Evolutionary conservation across 2,113 vertebrate genomes (phyloP).

Genomic region (Colossoma macropomum): DNA sequence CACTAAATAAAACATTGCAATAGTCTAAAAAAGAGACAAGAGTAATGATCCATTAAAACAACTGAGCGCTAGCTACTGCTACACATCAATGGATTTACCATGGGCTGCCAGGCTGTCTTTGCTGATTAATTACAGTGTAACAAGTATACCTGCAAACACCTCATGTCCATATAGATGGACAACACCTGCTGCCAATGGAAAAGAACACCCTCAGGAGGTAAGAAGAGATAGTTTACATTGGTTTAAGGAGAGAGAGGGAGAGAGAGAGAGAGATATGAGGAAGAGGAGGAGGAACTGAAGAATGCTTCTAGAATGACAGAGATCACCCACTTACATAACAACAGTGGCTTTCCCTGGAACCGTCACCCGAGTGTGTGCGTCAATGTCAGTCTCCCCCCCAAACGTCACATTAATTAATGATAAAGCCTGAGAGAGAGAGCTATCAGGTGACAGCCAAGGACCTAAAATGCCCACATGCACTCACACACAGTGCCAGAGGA

Average conservation of each 20-base stretch:
- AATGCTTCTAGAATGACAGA: slow-evolving; percentile 44
- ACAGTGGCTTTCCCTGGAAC: slow-evolving; percentile 31
- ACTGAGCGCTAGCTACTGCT: neutral
- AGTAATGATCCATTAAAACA: neutral
- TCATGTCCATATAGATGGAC: neutral
- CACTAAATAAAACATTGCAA: no score
- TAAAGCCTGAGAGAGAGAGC: neutral
- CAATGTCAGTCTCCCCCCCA: neutral
- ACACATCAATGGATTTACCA: neutral
- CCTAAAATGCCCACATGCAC: slow-evolving; percentile 11
- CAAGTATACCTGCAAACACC: neutral
- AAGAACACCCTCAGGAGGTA: slow-evolving; percentile 23
- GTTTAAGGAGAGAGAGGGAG: neutral
- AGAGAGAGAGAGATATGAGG: neutral
- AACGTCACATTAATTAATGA: slow-evolving; percentile 5
- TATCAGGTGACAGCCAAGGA: neutral
- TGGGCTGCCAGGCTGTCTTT: neutral
- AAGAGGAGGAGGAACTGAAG: slow-evolving; percentile 41
- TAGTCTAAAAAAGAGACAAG: neutral
- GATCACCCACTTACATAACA: slow-evolving; percentile 19
- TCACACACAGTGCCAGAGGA: neutral
- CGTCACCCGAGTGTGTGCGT: slow-evolving; percentile 6
- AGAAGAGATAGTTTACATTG: slow-evolving; percentile 14
- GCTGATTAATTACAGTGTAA: slow-evolving; percentile 32
- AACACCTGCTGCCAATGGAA: neutral